Evolutionary conservation across 1,140 invertebrate genomes (phyloP).

Genomic region (Asobara japonica): DNA sequence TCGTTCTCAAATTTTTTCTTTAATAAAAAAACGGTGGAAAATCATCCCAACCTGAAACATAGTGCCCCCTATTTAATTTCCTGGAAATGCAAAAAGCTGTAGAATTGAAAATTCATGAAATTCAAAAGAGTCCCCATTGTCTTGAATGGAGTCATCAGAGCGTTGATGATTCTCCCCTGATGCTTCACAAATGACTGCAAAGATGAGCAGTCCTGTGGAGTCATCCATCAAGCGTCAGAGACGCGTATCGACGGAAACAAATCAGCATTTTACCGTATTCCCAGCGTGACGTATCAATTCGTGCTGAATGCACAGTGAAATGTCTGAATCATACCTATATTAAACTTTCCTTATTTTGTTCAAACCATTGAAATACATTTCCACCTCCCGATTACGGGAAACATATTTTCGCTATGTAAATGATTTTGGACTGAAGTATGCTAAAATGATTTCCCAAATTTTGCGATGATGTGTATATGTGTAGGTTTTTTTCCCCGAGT

Average conservation of each 20-base stretch:
- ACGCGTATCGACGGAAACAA: conserved; percentile 20
- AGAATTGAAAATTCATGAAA: conserved; percentile 10
- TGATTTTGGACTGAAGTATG: too few species aligned
- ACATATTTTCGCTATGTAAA: too few species aligned
- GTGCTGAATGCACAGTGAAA: background rate
- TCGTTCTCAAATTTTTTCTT: too few species aligned
- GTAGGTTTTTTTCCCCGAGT: too few species aligned
- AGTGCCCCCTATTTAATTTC: background rate
- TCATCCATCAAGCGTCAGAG: conserved; percentile 26
- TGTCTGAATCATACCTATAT: background rate
- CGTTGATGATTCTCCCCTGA: conserved; percentile 5
- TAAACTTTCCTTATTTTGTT: background rate
- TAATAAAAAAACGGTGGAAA: too few species aligned
- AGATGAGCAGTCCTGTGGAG: background rate
- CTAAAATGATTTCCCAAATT: too few species aligned
- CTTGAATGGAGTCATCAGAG: background rate
- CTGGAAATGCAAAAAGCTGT: background rate
- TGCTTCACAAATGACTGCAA: background rate
- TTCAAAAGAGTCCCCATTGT: background rate
- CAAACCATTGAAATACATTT: background rate
- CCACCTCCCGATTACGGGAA: too few species aligned
- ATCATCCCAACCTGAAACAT: too few species aligned
- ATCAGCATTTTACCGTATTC: conserved; percentile 29
- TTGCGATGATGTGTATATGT: too few species aligned
- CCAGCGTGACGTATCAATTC: conserved; percentile 26